Evolutionary conservation across 2,797 vertebrate genomes (phyloP).

Genomic region (Falco concolor): DNA sequence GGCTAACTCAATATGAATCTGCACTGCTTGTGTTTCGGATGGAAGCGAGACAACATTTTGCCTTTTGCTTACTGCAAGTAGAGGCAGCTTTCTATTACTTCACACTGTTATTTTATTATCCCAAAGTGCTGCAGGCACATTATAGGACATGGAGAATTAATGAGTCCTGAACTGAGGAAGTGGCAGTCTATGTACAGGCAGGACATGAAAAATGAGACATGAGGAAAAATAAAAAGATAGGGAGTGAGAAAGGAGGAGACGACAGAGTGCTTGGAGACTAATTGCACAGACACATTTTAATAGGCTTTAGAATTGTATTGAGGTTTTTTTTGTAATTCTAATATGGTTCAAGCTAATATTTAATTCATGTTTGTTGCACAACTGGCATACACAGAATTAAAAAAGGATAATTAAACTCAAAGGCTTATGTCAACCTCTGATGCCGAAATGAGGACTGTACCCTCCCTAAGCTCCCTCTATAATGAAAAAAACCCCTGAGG

Average conservation of each 20-base stretch:
- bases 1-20: slow-evolving; percentile 7
- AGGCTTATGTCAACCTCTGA: neutral
- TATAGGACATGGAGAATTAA: slow-evolving; percentile 13
- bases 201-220: slow-evolving; percentile 23
- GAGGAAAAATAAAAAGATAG: neutral
- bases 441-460: neutral
- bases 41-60: neutral
- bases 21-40: neutral
- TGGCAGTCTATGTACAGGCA: neutral
- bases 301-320: neutral
- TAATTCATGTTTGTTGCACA: slow-evolving; percentile 19
- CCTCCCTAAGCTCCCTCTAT: neutral
- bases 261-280: neutral
- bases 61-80: slow-evolving; percentile 1
- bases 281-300: slow-evolving; percentile 9
- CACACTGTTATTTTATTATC: slow-evolving; percentile 20
- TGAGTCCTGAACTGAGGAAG: neutral
- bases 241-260: neutral
- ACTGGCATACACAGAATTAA: neutral
- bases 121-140: neutral
- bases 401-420: neutral
- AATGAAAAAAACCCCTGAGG: neutral
- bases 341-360: neutral
- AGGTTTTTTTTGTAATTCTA: neutral
- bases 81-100: slow-evolving; percentile 2